phyloP scores from a whole-genome alignment of 2,888 invertebrate species.

The Athalia rosae region DNA sequence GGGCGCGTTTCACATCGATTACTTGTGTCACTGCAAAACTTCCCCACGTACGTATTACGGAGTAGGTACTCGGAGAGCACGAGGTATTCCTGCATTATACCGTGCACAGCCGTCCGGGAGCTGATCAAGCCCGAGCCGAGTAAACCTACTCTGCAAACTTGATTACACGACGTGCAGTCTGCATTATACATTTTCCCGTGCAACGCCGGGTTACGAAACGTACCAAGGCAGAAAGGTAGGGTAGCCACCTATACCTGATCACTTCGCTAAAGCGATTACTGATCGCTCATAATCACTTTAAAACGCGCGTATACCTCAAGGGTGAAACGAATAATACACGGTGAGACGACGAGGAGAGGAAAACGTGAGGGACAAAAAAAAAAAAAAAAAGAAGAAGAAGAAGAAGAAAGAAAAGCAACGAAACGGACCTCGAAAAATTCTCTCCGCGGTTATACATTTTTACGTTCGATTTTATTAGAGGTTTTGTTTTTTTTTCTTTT shows the following conservation, averaged over 20 bases:
- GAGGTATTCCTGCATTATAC: too few species aligned
- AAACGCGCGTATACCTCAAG: too few species aligned
- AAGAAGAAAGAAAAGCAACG: neutral
- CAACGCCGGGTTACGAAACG: neutral
- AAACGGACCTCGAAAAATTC: neutral
- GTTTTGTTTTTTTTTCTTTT: neutral
- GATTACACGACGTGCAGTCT: neutral
- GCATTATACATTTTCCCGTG: neutral
- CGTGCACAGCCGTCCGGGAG: too few species aligned
- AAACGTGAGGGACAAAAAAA: neutral
- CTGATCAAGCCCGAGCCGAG: too few species aligned
- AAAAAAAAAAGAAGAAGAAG: neutral
- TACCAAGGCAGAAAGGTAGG: too few species aligned
- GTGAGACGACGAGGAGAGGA: too few species aligned
- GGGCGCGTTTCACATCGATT: conserved; percentile 45
- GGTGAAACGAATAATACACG: too few species aligned
- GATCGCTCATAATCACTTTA: too few species aligned
- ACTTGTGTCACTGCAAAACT: conserved; percentile 32
- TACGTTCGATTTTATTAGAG: neutral
- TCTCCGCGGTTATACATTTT: neutral
- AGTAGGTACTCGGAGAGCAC: neutral
- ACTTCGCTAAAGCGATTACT: too few species aligned
- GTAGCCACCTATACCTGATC: too few species aligned
- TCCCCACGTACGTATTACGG: neutral
- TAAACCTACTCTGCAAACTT: too few species aligned